These are phyloP conservation scores for Hanleya hanleyi DNA, from an alignment of 2,888 invertebrate genomes.

Conservation along the genomic window DNA sequence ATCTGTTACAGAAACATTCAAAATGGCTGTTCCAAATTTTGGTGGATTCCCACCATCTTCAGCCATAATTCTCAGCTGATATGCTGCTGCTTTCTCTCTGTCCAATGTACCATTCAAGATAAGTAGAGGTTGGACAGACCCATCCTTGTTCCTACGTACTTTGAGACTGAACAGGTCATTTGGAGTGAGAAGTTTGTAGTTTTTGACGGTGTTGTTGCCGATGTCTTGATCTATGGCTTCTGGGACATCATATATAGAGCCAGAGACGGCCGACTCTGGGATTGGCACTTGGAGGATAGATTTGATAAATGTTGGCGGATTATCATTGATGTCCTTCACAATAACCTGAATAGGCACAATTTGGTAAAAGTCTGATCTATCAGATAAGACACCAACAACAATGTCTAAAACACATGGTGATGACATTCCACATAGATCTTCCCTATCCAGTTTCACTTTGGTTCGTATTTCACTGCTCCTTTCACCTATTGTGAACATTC, in stretches of 20 bases:
- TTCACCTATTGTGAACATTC: slow-evolving; percentile 4
- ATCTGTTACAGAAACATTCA: slow-evolving; percentile 14
- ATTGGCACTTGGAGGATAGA: background rate
- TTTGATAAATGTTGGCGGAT: slow-evolving; percentile 35
- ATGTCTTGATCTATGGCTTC: slow-evolving; percentile 11
- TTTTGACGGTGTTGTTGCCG: slow-evolving; percentile 21
- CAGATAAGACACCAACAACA: background rate
- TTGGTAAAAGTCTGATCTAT: slow-evolving; percentile 20
- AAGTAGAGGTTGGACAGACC: slow-evolving; percentile 31
- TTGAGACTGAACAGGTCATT: slow-evolving; percentile 27
- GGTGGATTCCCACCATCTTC: slow-evolving; percentile 1
- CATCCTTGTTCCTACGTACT: slow-evolving; percentile 25
- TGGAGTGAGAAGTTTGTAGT: slow-evolving; percentile 7
- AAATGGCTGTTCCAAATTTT: background rate
- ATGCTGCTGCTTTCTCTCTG: slow-evolving; percentile 2
- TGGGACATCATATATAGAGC: background rate
- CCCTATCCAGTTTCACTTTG: slow-evolving; percentile 14
- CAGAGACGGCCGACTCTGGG: slow-evolving; percentile 16
- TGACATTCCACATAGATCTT: slow-evolving; percentile 14
- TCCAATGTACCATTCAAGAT: background rate
- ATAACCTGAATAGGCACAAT: slow-evolving; percentile 36
- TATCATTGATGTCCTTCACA: slow-evolving; percentile 43
- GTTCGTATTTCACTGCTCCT: slow-evolving; percentile 12
- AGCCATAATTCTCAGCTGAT: background rate
- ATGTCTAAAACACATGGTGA: background rate